Percentiles rank a stretch among this genome's conserved stretches.
Evolutionary conservation across 64 coral and sea anemone genomes (phyloP).

Genomic region (Hydrozoanthus tunicans): DNA sequence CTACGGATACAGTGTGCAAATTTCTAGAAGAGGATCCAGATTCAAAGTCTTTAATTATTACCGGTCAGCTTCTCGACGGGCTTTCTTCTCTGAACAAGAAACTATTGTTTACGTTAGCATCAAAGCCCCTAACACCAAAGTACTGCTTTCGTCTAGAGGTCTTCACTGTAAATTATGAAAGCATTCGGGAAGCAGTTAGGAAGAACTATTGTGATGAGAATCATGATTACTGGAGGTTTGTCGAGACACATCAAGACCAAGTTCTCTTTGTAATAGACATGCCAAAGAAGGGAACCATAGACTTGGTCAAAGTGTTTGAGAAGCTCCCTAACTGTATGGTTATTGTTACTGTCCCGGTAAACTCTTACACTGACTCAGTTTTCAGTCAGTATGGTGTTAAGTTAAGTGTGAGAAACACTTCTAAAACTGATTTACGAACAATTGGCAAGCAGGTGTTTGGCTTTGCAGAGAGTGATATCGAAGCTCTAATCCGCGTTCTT

Average conservation of each 20-base stretch:
- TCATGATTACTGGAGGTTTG: slow-evolving; percentile 14
- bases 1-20: not conserved
- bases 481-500: slow-evolving; percentile 10
- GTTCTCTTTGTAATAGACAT: slow-evolving; percentile 35
- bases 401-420: not conserved
- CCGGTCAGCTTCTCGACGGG: slow-evolving; percentile 14
- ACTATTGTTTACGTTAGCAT: not conserved
- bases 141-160: slow-evolving; percentile 30
- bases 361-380: not conserved
- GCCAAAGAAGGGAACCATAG: slow-evolving; percentile 39
- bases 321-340: not conserved
- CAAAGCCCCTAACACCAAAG: not conserved
- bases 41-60: slow-evolving; percentile 26
- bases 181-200: slow-evolving; percentile 6
- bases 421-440: slow-evolving; percentile 4
- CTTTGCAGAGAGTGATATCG: not conserved
- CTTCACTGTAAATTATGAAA: not conserved
- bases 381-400: slow-evolving; percentile 11
- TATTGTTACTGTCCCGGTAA: slow-evolving; percentile 15
- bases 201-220: slow-evolving; percentile 1
- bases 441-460: slow-evolving; percentile 1
- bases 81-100: slow-evolving; percentile 31
- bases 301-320: not conserved
- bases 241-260: not conserved
- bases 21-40: not conserved